Conservation (phyloP, 1,140 invertebrate species). For the Paramacrobiotus metropolitanus region DNA sequence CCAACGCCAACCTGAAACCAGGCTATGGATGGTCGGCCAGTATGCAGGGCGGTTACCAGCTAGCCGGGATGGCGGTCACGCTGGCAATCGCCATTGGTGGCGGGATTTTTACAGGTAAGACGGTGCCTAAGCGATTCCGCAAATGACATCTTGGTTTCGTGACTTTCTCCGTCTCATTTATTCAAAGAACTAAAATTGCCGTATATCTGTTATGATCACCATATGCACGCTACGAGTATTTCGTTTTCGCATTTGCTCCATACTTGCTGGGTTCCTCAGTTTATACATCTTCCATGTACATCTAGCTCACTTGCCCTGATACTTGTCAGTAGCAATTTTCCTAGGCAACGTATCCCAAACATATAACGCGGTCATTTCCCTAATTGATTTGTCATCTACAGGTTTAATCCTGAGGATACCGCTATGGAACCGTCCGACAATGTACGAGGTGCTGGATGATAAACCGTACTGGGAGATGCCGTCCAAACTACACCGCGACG, state of each 20-base stretch:
- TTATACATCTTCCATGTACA: too few species aligned
- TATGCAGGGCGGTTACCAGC: constrained; percentile 52
- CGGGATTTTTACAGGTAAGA: constrained; percentile 51
- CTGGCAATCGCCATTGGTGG: constrained; percentile 40
- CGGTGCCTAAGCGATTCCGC: not conserved
- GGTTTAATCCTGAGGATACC: constrained; percentile 15
- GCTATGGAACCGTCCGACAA: constrained; percentile 13
- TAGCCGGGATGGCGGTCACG: constrained; percentile 43
- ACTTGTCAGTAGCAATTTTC: too few species aligned
- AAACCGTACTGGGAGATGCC: constrained; percentile 18
- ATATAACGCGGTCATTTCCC: too few species aligned
- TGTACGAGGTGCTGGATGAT: constrained; percentile 17
- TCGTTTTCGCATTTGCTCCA: too few species aligned
- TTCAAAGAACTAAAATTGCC: too few species aligned
- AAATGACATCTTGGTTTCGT: not conserved
- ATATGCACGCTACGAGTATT: too few species aligned
- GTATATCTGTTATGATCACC: too few species aligned
- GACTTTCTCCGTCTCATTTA: not conserved
- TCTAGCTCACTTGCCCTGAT: too few species aligned
- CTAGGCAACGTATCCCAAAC: too few species aligned
- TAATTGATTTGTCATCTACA: constrained; percentile 9
- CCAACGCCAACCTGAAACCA: constrained; percentile 16
- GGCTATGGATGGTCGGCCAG: constrained; percentile 35
- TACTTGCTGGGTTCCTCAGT: too few species aligned
- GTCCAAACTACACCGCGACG: not conserved